Evolutionary conservation across 2,888 invertebrate genomes (phyloP), one percentile per base, ranked within the genome.

Genomic region (Bembecia ichneumoniformis): DNA sequence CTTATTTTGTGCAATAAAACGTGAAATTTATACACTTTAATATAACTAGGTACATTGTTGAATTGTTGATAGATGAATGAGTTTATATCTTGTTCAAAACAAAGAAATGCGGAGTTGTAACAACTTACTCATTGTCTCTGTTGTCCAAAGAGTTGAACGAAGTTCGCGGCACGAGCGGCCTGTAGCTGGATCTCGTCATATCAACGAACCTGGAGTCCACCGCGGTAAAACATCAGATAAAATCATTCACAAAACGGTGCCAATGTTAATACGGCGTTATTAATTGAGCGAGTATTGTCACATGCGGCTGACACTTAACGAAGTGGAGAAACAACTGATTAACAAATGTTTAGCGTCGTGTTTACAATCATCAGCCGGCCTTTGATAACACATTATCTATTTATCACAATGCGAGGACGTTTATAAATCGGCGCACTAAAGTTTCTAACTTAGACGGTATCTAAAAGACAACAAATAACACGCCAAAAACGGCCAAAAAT

Each of bases 151-250:
- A 87, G 51, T 74, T 77, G 56, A 78, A 71, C 0, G 87, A 84
- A 3, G 82, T 70, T 43, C 87, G 64, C 3, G 87, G 86, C 35
- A 87, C 80, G 46, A 87, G 64, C 1, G 87, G 87, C 50, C 82
- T 68, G 62, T 87, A 87, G 58, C 81, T 80, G 47, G 87, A 86
- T 52, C 87, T 72, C 16, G 87, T 83, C 87, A 87, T 86, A 56
- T 63, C 69, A 9, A 3, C 44, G 14, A 43, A 48, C 20, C 14
- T 16, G 5, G 40, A 35, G 34, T 13, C 13, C 34, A 35, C 13
- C 15, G 13, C 15, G 44, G 16, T 15, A 15, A 44, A 16, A 16
- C 44, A 44, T 44, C 28, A 2, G 9, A 44, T 16, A 44, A 13
- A 47, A 14, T 47, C 47, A 20, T 49, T 49, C 48, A 52, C 51